A percentile compares a stretch with the other conserved stretches of the same genome.
Conservation (phyloP, 2,888 invertebrate species). For the Nephrotoma guestfalica region DNA sequence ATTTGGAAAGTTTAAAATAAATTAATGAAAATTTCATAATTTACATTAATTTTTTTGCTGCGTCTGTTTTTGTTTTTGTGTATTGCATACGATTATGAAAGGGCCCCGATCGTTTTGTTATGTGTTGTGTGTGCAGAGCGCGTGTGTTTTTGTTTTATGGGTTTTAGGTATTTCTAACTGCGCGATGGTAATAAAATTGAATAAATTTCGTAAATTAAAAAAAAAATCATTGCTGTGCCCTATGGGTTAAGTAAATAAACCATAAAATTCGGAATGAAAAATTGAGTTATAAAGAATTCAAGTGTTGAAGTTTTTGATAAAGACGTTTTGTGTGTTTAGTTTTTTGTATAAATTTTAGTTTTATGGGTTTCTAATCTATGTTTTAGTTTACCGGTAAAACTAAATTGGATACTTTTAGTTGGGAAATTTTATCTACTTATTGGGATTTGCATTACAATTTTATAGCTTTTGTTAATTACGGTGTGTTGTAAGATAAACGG, state of each 20-base stretch:
- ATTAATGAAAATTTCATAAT: background rate
- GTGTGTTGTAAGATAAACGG: background rate
- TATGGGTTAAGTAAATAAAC: background rate
- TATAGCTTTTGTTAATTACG: background rate
- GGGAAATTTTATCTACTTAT: background rate
- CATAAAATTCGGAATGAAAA: background rate
- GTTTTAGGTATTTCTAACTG: background rate
- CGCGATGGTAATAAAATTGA: background rate
- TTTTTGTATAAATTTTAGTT: background rate
- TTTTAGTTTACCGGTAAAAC: background rate
- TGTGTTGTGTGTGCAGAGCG: background rate
- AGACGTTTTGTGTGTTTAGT: background rate
- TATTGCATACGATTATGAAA: background rate
- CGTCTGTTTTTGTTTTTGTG: background rate
- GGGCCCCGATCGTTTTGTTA: background rate
- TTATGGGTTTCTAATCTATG: background rate
- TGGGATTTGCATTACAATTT: background rate
- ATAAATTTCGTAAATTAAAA: background rate
- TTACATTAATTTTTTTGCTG: background rate
- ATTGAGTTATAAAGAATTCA: background rate
- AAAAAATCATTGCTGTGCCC: background rate
- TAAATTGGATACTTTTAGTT: background rate
- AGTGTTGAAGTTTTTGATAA: background rate
- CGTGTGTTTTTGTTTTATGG: background rate
- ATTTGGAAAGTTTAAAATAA: background rate